These are phyloP conservation scores for Platichthys stellatus DNA, from an alignment of 2,113 vertebrate species.

Conservation along the genomic window DNA sequence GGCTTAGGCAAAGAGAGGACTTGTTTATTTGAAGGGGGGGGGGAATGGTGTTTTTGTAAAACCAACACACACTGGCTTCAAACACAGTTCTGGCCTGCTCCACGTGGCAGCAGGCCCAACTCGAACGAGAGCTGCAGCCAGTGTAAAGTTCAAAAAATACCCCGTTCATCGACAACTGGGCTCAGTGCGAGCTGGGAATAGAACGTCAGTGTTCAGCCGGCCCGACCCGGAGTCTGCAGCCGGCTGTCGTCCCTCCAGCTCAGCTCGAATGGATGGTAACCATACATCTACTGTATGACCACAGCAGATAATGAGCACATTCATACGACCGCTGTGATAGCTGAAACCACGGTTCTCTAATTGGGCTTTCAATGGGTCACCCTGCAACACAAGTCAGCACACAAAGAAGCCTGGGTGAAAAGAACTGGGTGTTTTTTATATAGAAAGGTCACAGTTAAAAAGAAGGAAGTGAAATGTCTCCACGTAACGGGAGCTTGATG, in stretches of 20 bases:
- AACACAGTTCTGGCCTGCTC: slow-evolving; percentile 7
- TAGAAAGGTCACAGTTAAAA: background rate
- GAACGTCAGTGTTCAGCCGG: slow-evolving; percentile 47
- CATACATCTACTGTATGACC: slow-evolving; percentile 47
- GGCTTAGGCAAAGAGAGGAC: slow-evolving; percentile 27
- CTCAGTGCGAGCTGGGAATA: slow-evolving; percentile 45
- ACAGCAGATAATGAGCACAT: slow-evolving; percentile 64
- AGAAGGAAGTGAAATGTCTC: slow-evolving; percentile 27
- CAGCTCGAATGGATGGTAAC: slow-evolving; percentile 40
- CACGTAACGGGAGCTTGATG: slow-evolving; percentile 39
- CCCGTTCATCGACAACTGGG: slow-evolving; percentile 37
- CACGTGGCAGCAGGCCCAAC: slow-evolving; percentile 8
- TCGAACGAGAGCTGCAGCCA: slow-evolving; percentile 5
- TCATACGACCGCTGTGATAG: slow-evolving; percentile 39
- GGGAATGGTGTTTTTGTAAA: slow-evolving; percentile 22
- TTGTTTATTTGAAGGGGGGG: slow-evolving; percentile 16
- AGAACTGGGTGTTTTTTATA: background rate
- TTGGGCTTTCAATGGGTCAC: slow-evolving; percentile 53
- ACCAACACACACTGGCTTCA: slow-evolving; percentile 38
- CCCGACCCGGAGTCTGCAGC: slow-evolving; percentile 24
- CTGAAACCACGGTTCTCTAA: slow-evolving; percentile 49
- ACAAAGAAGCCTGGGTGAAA: slow-evolving; percentile 2
- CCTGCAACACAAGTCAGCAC: slow-evolving; percentile 31
- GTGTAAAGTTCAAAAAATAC: slow-evolving; percentile 43
- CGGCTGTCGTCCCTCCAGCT: slow-evolving; percentile 38